Base-by-base conservation (phyloP, 1,140 invertebrate genomes). In the Acromyrmex charruanus region DNA sequence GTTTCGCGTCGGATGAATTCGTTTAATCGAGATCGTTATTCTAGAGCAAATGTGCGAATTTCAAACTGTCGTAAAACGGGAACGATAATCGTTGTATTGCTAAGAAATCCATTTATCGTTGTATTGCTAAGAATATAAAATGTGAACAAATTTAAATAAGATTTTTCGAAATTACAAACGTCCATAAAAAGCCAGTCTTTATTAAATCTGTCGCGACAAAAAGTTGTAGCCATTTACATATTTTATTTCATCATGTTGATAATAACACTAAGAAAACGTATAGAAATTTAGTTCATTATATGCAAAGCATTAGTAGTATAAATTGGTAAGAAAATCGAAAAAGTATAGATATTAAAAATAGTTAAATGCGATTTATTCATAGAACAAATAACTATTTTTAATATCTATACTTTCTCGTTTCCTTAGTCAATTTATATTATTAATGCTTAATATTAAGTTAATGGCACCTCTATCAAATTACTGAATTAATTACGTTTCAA, bases 11-110 rank as follows among this genome's bases (percentile, higher is more conserved):
- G 39, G 3, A 61, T 35, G 80, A 84, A 75, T 84, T 71, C 25
- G 31, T 75, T 84, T 84, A 84, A 84, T 74, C 55, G 39, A 44
- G 14, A 61, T 61, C 25, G 39, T 74, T 61, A 84, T 84, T 72
- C 18, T 28, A 21, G 5, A 49, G 7, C 12, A 12, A 80, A 28
- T 35, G 35, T 14, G 21, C 14, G 39, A 31, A 49, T 74, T 31
- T 18, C 25, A 31, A 14, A 44, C 12, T 53, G 10, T 6, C 31
- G 55, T 49, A 49, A 72, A 59, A 10, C 14, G 51, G 21, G 61
- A 82, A 58, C 51, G 21, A 3, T 12, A 71, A 71, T 80, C 14
- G 28, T 31, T 39, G 18, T 3, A 74, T 35, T 31, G 49, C 61
- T 18, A 31, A 59, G 25, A 5, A 72, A 12, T 25, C 25, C 25